Base-by-base conservation (phyloP, 1,140 invertebrate genomes). In the Adoxophyes honmai region DNA sequence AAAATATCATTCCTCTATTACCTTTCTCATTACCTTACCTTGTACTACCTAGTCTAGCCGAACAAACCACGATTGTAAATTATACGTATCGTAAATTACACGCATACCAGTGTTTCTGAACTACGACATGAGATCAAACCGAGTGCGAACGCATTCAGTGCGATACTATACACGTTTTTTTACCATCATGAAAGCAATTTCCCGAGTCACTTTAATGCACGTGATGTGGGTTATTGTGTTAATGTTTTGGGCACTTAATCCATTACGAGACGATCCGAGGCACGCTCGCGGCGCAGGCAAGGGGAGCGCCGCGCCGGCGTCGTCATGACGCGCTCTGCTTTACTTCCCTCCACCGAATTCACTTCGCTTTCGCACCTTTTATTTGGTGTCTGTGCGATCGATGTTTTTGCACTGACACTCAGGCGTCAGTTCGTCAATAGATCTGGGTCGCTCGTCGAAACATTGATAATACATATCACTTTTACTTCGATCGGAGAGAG, bases 391-490 rank as follows among this genome's bases (percentile, higher is more conserved):
- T 51, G 58, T 65, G 66, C 63, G 67, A 68, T 64, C 63, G 65
- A 62, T 61, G 73, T 84, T 86, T 86, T 86, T 85, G 73, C 71
- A 55, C 37, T 57, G 60, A 48, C 64, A 65, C 62, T 64, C 60
- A 39, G 38, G 39, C 38, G 34, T 63, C 66, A 64, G 48, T 55
- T 61, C 34, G 53, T 65, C 65, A 70, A 78, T 70, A 75, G 70
- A 88, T 74, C 75, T 86, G 66, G 85, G 85, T 83, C 85, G 75
- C 55, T 60, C 63, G 68, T 64, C 69, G 64, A 67, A 76, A 76
- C 78, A 71, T 68, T 75, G 68, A 78, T 81, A 83, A 82, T 79
- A 80, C 78, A 59, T 60, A 79, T 69, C 73, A 86, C 85, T 88
- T 88, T 88, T 88, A 82, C 81, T 86, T 74, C 57, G 64, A 57